Percentiles rank a stretch among this genome's conserved stretches.
phyloP scores from a whole-genome alignment of 1,140 invertebrate genomes.

The Zaprionus africanus region DNA sequence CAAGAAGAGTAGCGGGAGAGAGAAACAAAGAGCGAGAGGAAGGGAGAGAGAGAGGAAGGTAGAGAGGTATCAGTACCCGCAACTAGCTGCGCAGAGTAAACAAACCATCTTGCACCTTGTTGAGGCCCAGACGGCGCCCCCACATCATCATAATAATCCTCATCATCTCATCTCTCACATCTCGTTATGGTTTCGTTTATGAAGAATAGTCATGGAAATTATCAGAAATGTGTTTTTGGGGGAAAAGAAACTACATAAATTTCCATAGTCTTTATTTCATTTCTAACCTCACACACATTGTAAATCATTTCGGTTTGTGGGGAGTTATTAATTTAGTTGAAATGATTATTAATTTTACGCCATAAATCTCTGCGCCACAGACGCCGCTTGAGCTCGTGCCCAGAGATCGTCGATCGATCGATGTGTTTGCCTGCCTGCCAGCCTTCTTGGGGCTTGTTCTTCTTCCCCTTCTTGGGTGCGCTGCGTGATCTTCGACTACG shows the following conservation, averaged over 20 bases:
- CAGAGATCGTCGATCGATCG: background rate
- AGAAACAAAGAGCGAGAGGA: background rate
- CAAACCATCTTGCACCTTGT: constrained; percentile 32
- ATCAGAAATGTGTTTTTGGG: constrained; percentile 60
- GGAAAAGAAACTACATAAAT: constrained; percentile 62
- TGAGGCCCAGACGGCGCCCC: constrained; percentile 44
- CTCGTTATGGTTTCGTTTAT: constrained; percentile 15
- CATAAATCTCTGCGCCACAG: constrained; percentile 62
- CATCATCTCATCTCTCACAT: background rate
- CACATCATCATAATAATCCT: constrained; percentile 9
- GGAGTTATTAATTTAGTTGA: constrained; percentile 75
- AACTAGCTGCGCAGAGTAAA: constrained; percentile 36
- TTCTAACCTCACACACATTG: constrained; percentile 64
- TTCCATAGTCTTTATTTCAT: constrained; percentile 47
- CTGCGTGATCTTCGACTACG: constrained; percentile 42
- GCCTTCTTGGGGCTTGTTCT: background rate
- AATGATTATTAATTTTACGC: constrained; percentile 76
- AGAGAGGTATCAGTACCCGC: constrained; percentile 13
- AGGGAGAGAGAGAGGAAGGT: background rate
- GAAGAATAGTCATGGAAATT: constrained; percentile 34
- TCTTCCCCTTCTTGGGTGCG: background rate
- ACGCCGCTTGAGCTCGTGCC: constrained; percentile 33
- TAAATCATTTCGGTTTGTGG: constrained; percentile 59
- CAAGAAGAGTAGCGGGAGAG: background rate
- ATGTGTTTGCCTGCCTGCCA: background rate